phyloP scores from a whole-genome alignment of 2,113 vertebrate genomes.

The Thymallus thymallus region DNA sequence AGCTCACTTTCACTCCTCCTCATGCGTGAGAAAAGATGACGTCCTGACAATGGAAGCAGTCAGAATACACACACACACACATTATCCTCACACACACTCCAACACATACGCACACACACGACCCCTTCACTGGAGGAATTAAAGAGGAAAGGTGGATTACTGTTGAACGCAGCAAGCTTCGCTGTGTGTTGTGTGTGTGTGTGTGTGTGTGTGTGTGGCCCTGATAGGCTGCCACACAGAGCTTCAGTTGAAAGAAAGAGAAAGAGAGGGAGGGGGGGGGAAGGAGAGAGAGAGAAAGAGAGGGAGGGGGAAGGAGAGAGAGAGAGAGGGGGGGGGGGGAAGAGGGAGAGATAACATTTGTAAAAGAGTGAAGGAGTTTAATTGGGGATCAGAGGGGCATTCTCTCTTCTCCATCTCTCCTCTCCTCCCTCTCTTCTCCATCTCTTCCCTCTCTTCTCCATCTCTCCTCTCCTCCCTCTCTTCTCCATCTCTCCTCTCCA shows the following conservation, averaged over 20 bases:
- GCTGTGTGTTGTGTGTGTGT: background rate
- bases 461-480: background rate
- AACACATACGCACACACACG: conserved; percentile 24
- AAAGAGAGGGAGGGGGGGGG: background rate
- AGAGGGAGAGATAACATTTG: background rate
- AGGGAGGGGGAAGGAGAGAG: background rate
- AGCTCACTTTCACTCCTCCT: conserved; percentile 34
- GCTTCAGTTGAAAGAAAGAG: background rate
- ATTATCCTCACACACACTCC: conserved; percentile 9
- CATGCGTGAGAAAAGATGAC: conserved; percentile 26
- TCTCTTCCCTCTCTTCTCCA: background rate
- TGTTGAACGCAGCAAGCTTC: background rate
- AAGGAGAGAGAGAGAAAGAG: background rate
- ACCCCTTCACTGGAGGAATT: conserved; percentile 51
- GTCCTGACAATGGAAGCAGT: conserved; percentile 35
- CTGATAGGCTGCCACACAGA: background rate
- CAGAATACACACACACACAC: conserved; percentile 32
- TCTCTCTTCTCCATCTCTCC: background rate
- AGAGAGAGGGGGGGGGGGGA: background rate
- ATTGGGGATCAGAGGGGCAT: background rate
- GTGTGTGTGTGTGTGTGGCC: conserved; percentile 4
- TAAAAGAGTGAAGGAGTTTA: background rate
- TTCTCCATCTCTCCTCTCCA: too few relatives aligned
- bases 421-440: background rate
- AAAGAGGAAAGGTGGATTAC: conserved; percentile 31